These are phyloP conservation scores for Kobus ellipsiprymnus DNA, from an alignment of 2,113 vertebrate species.

Conservation along the genomic window DNA sequence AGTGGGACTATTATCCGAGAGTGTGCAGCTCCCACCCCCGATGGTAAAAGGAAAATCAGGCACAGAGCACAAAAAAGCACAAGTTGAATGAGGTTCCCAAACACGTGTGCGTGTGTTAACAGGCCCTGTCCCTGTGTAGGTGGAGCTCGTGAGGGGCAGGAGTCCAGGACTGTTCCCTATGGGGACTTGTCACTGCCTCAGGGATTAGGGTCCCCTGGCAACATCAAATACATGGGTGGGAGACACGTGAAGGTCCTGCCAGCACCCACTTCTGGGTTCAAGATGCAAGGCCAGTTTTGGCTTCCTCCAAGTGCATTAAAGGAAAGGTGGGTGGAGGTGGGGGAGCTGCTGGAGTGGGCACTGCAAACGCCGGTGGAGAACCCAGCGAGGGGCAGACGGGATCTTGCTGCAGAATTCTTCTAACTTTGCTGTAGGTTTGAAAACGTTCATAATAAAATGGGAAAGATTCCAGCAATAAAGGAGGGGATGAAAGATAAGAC, in stretches of 20 bases:
- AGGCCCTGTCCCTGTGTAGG: neutral
- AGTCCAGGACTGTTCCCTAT: neutral
- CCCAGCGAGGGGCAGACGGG: neutral
- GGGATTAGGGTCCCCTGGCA: too few relatives aligned
- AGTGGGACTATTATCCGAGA: rapidly evolving
- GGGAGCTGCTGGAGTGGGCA: neutral
- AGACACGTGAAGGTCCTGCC: neutral
- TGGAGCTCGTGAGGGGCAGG: neutral
- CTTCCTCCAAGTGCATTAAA: neutral
- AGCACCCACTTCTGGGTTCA: neutral
- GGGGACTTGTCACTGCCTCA: neutral
- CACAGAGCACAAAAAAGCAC: neutral
- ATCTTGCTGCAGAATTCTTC: neutral
- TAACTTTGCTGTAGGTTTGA: neutral
- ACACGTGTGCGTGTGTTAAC: rapidly evolving
- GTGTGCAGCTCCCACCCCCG: neutral
- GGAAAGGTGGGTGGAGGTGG: neutral
- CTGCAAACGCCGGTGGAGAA: neutral
- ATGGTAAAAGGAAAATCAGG: neutral
- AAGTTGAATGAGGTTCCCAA: neutral
- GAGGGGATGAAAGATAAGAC: neutral
- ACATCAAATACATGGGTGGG: neutral
- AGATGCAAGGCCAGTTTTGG: neutral
- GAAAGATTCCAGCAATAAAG: neutral
- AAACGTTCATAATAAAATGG: neutral